Conservation (phyloP, 2,888 invertebrate genomes). For the Drosophila helvetica region DNA sequence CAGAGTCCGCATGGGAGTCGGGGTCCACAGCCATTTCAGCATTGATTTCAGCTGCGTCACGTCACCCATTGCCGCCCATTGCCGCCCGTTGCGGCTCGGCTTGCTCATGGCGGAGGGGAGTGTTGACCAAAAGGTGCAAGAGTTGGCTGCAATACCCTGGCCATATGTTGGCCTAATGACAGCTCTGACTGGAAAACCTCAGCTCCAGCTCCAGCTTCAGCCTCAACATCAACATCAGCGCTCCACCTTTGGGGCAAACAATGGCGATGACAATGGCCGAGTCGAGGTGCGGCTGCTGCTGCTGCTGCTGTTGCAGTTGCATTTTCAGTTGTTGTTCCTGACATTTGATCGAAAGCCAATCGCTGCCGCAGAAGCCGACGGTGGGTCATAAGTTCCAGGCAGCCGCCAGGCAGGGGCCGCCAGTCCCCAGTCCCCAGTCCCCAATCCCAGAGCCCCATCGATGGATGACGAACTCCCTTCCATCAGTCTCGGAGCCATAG, state of each 20-base stretch:
- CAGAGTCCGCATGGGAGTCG: slow-evolving; percentile 7
- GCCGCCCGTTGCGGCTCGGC: slow-evolving; percentile 42
- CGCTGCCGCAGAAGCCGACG: slow-evolving; percentile 68
- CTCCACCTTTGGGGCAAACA: slow-evolving; percentile 37
- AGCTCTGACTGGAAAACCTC: slow-evolving; percentile 44
- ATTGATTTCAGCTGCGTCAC: slow-evolving; percentile 78
- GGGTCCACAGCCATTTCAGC: slow-evolving; percentile 37
- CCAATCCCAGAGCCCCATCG: not conserved
- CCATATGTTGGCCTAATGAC: slow-evolving; percentile 65
- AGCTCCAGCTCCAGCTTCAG: slow-evolving; percentile 16
- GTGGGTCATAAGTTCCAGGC: slow-evolving; percentile 24
- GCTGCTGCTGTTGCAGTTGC: slow-evolving; percentile 15
- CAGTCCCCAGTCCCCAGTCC: not conserved
- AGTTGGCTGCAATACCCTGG: slow-evolving; percentile 34
- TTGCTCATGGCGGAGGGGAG: slow-evolving; percentile 8
- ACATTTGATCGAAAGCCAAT: slow-evolving; percentile 72
- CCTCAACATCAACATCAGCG: not conserved
- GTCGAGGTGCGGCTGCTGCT: slow-evolving; percentile 57
- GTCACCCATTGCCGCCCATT: too few relatives aligned
- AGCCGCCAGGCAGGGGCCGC: not conserved
- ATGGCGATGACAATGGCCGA: slow-evolving; percentile 62
- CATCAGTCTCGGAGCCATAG: slow-evolving; percentile 1
- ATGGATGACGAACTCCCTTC: slow-evolving; percentile 29
- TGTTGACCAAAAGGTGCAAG: slow-evolving; percentile 23
- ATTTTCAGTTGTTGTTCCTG: slow-evolving; percentile 39